Conservation (phyloP, 2,797 vertebrate genomes). For the Pseudomugil gertrudae region DNA sequence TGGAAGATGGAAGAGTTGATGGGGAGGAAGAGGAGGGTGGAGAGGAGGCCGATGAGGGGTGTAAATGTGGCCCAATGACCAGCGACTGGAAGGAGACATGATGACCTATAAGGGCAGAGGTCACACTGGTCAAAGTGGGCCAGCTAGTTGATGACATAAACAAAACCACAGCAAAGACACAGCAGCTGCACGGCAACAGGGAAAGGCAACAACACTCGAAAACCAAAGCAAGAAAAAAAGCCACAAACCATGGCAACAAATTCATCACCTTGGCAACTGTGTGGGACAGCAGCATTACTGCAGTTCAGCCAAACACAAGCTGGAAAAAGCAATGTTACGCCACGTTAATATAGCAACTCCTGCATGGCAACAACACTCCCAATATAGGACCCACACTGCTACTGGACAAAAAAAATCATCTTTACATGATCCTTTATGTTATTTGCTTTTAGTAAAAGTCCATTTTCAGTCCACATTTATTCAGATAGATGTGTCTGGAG, state of each 20-base stretch:
- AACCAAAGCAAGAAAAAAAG: constrained; percentile 50
- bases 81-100: constrained; percentile 81
- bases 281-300: constrained; percentile 37
- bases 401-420: not conserved
- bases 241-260: constrained; percentile 65
- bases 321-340: constrained; percentile 34
- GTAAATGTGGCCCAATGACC: constrained; percentile 85
- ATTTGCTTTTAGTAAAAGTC: no score
- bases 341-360: constrained; percentile 56
- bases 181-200: constrained; percentile 55
- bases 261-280: constrained; percentile 57
- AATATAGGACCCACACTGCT: constrained; percentile 21
- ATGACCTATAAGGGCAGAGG: constrained; percentile 81
- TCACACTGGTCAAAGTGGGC: constrained; percentile 74
- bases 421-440: no score
- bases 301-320: constrained; percentile 47
- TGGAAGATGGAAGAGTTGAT: constrained; percentile 83
- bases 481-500: no score
- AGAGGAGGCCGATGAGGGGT: constrained; percentile 85
- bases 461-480: no score
- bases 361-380: constrained; percentile 53
- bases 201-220: constrained; percentile 53
- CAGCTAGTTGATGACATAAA: constrained; percentile 39
- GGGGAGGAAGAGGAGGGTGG: constrained; percentile 84
- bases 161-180: constrained; percentile 46